Base-by-base conservation (phyloP, 2,888 invertebrate species). In the Elysia crispata region DNA sequence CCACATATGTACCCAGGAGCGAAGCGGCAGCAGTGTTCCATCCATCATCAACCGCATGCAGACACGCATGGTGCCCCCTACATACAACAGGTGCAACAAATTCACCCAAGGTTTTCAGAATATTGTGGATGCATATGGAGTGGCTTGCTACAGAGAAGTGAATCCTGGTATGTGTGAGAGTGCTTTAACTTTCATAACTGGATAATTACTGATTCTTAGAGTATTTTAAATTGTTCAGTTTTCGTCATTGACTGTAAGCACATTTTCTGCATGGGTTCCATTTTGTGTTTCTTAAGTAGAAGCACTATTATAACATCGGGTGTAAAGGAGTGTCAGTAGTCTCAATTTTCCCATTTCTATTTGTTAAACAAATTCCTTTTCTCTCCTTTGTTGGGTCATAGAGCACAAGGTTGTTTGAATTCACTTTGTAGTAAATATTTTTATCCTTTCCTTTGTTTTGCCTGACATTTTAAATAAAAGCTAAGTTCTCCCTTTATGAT, bases 1-100 rank as follows among this genome's bases (percentile, higher is more conserved):
- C 60, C 6, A 23, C 23, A 41, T 41, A 41, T 41, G 41, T 60
- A 49, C 82, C 0, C 84, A 92, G 92, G 92, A 91, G 84, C 83
- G 89, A 72, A 91, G 92, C 86, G 97, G 97, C 86, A 91, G 91
- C 81, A 97, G 97, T 0, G 97, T 99, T 69, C 97, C 98, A 0
- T 98, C 98, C 0, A 98, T 99, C 93, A 94, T 99, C 86, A 98
- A 99, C 93, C 95, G 97, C 8, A 97, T 99, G 96, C 96, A 96
- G 0, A 94, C 95, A 76, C 96, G 96, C 89, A 87, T 91, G 84
- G 87, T 96, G 91, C 99, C 99, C 18, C 99, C 99, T 0, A 99
- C 99, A 0, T 99, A 97, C 93, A 97, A 98, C 93, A 95, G 98
- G 81, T 97, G 97, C 80, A 99, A 99, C 93, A 99, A 99, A 93